A percentile compares a stretch with the other conserved stretches of the same genome.
Evolutionary conservation across 2,113 vertebrate genomes (phyloP).

Genomic region (Strix uralensis): DNA sequence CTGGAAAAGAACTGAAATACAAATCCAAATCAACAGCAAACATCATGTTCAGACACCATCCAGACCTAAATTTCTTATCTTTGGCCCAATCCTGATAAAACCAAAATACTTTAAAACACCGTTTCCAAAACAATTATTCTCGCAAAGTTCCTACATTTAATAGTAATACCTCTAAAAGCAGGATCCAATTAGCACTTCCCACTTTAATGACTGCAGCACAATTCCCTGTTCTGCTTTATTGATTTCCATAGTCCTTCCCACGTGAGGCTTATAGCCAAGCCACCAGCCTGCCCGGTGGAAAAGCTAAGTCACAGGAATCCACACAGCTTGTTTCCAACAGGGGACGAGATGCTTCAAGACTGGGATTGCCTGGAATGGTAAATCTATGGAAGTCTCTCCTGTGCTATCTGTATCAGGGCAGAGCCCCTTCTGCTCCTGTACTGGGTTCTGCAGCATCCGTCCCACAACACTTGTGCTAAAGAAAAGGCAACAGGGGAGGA

Average conservation of each 20-base stretch:
- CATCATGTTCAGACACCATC: neutral
- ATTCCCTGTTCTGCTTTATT: neutral
- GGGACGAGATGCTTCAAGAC: accelerated
- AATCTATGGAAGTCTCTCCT: neutral
- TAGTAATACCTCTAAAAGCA: neutral
- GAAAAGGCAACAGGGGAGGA: neutral
- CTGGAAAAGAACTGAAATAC: neutral
- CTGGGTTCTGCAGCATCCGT: neutral
- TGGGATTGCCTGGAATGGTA: neutral
- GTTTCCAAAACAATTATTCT: neutral
- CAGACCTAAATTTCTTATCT: neutral
- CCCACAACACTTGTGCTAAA: neutral
- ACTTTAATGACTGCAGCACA: neutral
- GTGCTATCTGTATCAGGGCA: accelerated
- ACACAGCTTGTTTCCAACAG: neutral
- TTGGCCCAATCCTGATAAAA: neutral
- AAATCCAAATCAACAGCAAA: neutral
- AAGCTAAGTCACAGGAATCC: neutral
- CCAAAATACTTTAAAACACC: neutral
- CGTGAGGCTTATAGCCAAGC: neutral
- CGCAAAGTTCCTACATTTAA: neutral
- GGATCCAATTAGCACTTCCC: neutral
- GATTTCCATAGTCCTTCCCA: neutral
- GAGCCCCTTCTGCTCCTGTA: neutral
- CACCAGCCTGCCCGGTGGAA: neutral